Base-by-base conservation (phyloP, 2,113 vertebrate species). In the Dendropsophus ebraccatus region DNA sequence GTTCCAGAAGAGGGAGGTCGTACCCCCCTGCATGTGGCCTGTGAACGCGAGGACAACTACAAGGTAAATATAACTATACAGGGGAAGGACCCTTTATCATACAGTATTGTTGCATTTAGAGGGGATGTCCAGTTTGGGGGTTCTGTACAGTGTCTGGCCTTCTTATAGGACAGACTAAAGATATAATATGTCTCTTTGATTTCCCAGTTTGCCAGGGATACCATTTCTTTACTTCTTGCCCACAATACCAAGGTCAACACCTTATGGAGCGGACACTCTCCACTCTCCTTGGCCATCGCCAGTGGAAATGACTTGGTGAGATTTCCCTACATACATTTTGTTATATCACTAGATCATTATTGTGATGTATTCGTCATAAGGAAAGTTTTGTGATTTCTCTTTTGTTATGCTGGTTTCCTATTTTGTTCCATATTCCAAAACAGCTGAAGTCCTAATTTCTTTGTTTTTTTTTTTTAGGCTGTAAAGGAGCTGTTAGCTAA, bases 201-300 rank as follows among this genome's bases (percentile, higher is more conserved):
- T 85, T 30, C 17, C 10, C 89, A 97, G 97, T 88, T 90, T 62
- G 92, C 93, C 82, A 93, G 91, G 84, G 92, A 95, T 37, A 87
- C 95, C 5, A 92, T 97, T 3, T 87, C 50, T 52, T 91, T 95
- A 49, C 93, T 98, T 9, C 92, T 98, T 13, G 90, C 87, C 32
- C 95, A 96, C 85, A 90, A 89, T 47, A 95, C 96, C 25, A 91
- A 91, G n/a, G 93, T 93, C 80, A 92, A 94, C 86, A 41, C 89
- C 10, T 88, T 97, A 83, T 97, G 97, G 96, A 95, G 94, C 0
- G 95, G 96, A 50, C 97, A 97, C 90, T 97, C 97, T 4, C 95
- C 96, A 0, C 95, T 97, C 28, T 98, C 97, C 4, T 87, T 97
- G 88, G 93, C 96, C 58, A 95, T 97, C 11, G 93, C 95, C 70